These are phyloP conservation scores for Diglossa cyanea DNA, from an alignment of 2,797 vertebrate species.

Conservation along the genomic window DNA sequence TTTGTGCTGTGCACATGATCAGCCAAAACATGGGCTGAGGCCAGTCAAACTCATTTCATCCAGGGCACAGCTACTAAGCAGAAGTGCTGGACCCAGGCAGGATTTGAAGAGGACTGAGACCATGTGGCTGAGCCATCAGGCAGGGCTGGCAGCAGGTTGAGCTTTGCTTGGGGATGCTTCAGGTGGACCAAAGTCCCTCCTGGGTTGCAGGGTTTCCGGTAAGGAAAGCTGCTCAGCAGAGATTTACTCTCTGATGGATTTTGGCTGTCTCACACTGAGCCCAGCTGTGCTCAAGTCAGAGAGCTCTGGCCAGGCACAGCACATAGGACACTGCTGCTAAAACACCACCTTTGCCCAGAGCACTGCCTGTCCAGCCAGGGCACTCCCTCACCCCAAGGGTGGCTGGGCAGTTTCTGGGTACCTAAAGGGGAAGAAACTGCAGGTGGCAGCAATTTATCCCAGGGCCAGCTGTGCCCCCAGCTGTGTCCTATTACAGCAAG, in stretches of 20 bases:
- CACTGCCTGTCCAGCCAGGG: fast-evolving
- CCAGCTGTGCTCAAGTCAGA: neutral
- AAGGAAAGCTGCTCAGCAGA: neutral
- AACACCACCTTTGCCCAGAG: fast-evolving
- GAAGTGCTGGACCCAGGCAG: neutral
- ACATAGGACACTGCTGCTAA: fast-evolving
- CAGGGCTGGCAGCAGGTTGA: neutral
- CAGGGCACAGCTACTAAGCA: neutral
- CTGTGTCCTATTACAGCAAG: neutral
- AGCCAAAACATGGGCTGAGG: neutral
- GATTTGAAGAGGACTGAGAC: neutral
- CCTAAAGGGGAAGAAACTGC: neutral
- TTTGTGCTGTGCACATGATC: neutral
- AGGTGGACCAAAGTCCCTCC: neutral
- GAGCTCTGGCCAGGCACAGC: neutral
- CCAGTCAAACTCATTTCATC: neutral
- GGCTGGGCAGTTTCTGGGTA: neutral
- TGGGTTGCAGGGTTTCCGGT: neutral
- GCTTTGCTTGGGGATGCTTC: neutral
- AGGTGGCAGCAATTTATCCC: neutral
- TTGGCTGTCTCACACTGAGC: neutral
- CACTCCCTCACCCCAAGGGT: fast-evolving
- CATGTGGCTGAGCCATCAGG: fast-evolving
- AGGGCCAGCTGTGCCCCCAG: neutral
- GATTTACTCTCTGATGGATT: neutral